Base-by-base conservation (phyloP, 2,888 invertebrate species). In the Drosophila emarginata region DNA sequence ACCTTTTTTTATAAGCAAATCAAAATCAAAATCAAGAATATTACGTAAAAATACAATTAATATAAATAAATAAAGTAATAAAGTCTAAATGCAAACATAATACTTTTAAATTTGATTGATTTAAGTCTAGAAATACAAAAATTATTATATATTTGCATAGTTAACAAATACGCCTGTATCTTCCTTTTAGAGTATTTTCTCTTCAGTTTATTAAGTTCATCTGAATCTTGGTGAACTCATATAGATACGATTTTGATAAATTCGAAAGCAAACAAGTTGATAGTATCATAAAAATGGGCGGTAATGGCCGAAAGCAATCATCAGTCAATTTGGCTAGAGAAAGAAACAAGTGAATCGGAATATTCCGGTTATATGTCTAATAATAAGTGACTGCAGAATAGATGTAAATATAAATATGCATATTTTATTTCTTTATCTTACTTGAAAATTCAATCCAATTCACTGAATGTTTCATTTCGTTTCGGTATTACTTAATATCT, bases 191-290 rank as follows among this genome's bases (percentile, higher is more conserved):
- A 32, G 11, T 32, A 32, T 32, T 32, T 32, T 2, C 12, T 23
- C 4, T n/a, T 51, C 51, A 51, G 4, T 18, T 1, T 26, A 9
- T 18, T 11, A 32, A 32, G 32, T 32, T 32, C 15, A 40, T 14
- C 7, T 6, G n/a, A 39, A 0, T 14, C 14, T 40, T 6, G 7
- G 14, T 14, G 7, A 32, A 32, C 4, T 6, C 32, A 2, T 6
- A n/a, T 39, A 7, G 18, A 9, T 74, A 75, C 75, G 37, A 74
- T 72, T 78, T 86, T 90, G 90, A 90, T 86, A 89, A 86, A 88
- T 91, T 88, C 78, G 83, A 87, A 82, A 78, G 61, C 66, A 59
- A 26, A 45, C 65, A 60, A 73, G 71, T 73, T 72, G 76, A 80
- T 76, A 67, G 64, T 9, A 32, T 23, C 14, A 32, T 51, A 53